These are phyloP conservation scores for Scaptomyza tumidula DNA, from an alignment of 2,888 invertebrate species.

Conservation along the genomic window DNA sequence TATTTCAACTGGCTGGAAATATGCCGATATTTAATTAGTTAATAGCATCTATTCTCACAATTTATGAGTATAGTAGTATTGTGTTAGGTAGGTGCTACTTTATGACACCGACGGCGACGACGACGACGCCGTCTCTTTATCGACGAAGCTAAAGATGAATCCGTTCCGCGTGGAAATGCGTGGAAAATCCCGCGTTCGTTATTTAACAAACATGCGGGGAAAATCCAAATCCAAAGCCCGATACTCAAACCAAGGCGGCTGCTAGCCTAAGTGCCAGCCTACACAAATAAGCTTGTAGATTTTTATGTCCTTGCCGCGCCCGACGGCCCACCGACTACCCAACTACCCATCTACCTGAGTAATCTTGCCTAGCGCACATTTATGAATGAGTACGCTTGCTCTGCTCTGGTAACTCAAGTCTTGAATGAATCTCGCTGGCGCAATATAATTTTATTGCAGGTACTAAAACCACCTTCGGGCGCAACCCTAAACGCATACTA, in stretches of 20 bases:
- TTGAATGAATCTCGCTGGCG: slow-evolving; percentile 63
- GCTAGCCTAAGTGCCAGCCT: slow-evolving; percentile 69
- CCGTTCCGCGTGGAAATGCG: slow-evolving; percentile 38
- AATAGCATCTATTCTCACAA: slow-evolving; percentile 54
- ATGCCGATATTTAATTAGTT: slow-evolving; percentile 62
- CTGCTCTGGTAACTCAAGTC: slow-evolving; percentile 18
- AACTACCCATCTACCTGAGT: slow-evolving; percentile 35
- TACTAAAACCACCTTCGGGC: slow-evolving; percentile 59
- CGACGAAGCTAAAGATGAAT: slow-evolving; percentile 10
- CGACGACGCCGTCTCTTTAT: slow-evolving; percentile 3
- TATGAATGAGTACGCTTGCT: slow-evolving; percentile 67
- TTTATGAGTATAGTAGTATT: slow-evolving; percentile 64
- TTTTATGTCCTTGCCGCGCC: slow-evolving; percentile 49
- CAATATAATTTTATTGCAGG: slow-evolving; percentile 58
- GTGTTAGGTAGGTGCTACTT: slow-evolving; percentile 66
- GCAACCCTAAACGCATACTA: slow-evolving; percentile 39
- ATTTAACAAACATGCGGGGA: slow-evolving; percentile 36
- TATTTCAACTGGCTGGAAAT: slow-evolving; percentile 22
- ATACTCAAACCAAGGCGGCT: slow-evolving; percentile 52
- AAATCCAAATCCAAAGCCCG: slow-evolving; percentile 66
- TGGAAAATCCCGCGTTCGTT: slow-evolving; percentile 66
- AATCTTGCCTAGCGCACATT: slow-evolving; percentile 42
- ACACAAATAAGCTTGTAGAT: slow-evolving; percentile 70
- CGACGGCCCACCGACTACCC: slow-evolving; percentile 34
- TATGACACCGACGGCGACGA: slow-evolving; percentile 47